A percentile compares a stretch with the other conserved stretches of the same genome.
phyloP scores from a whole-genome alignment of 1,140 invertebrate species.

The Lamellibrachia luymesi region DNA sequence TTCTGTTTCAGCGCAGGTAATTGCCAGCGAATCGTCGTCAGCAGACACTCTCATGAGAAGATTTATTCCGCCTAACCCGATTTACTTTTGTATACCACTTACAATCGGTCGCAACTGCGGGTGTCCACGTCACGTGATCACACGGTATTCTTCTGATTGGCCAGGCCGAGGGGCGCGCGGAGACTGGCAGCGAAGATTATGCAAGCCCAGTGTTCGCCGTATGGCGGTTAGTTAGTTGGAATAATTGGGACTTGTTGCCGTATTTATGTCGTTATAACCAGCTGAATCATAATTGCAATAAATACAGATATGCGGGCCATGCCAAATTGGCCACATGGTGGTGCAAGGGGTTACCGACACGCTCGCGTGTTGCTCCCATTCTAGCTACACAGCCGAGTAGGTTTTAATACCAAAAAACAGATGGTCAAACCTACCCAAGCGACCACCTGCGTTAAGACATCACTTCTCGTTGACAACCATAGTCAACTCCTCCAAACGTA shows the following conservation, averaged over 20 bases:
- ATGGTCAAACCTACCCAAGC: neutral
- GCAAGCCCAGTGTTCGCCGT: neutral
- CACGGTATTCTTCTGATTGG: neutral
- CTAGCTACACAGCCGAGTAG: neutral
- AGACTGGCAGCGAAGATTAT: neutral
- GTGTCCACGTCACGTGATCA: neutral
- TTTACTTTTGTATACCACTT: neutral
- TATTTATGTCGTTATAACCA: neutral
- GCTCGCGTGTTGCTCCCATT: neutral
- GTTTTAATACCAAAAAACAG: neutral
- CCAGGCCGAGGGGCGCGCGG: neutral
- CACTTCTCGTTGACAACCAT: too few relatives aligned
- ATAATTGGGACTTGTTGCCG: neutral
- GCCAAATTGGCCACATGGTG: neutral
- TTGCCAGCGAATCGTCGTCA: neutral
- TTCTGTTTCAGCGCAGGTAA: neutral
- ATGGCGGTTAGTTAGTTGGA: neutral
- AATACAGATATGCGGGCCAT: neutral
- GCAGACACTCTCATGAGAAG: neutral
- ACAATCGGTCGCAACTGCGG: constrained; percentile 2
- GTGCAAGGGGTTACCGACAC: neutral
- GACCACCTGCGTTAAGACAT: too few relatives aligned
- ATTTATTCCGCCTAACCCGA: neutral
- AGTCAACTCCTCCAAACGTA: neutral
- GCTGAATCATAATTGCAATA: constrained; percentile 5